These are phyloP conservation scores for Tetraneura akinire DNA, from an alignment of 1,140 invertebrate species.

Conservation along the genomic window DNA sequence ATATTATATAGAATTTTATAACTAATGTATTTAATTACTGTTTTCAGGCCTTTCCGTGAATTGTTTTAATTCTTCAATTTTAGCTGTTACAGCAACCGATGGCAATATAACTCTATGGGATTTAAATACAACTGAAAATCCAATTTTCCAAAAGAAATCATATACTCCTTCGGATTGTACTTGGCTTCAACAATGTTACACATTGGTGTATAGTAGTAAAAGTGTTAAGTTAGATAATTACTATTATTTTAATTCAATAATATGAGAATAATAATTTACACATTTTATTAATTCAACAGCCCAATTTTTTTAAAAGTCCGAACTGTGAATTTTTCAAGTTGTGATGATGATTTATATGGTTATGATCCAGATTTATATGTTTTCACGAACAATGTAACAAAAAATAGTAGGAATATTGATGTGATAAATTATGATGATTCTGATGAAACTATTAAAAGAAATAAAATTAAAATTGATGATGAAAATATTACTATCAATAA, in stretches of 20 bases:
- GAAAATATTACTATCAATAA: neutral
- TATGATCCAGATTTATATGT: conserved; percentile 40
- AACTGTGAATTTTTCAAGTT: conserved; percentile 40
- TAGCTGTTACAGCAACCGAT: conserved; percentile 59
- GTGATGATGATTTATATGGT: conserved; percentile 18
- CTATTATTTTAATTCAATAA: no score
- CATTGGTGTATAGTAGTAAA: conserved; percentile 20
- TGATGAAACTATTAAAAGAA: neutral
- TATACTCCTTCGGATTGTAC: conserved; percentile 29
- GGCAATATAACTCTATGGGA: conserved; percentile 35
- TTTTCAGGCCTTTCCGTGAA: conserved; percentile 59
- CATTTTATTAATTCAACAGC: neutral
- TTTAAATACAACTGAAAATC: conserved; percentile 34
- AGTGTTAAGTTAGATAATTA: conserved; percentile 28
- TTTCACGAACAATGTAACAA: neutral
- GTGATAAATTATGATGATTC: neutral
- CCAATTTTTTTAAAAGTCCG: conserved; percentile 6
- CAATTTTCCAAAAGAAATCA: conserved; percentile 34
- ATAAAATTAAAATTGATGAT: neutral
- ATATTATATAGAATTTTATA: conserved; percentile 60
- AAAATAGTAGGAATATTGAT: conserved; percentile 4
- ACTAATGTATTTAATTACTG: conserved; percentile 58
- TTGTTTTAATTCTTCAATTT: conserved; percentile 58
- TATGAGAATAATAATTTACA: neutral
- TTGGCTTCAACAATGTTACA: conserved; percentile 43